Evolutionary conservation across 1,140 invertebrate species (phyloP).

Genomic region (Formica exsecta): DNA sequence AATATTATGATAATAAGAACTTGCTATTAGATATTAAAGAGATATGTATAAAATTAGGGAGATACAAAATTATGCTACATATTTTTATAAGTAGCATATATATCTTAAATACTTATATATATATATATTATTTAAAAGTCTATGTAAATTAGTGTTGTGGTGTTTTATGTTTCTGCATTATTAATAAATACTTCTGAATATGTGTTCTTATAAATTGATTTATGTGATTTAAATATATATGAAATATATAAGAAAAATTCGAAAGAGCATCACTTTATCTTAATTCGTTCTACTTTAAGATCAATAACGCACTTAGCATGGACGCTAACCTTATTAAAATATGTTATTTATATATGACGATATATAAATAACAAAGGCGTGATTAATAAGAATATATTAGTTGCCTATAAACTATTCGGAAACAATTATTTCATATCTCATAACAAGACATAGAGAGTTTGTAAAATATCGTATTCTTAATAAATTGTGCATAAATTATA

Average conservation of each 20-base stretch:
- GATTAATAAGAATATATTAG: conserved; percentile 46
- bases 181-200: conserved; percentile 15
- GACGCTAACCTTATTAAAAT: conserved; percentile 37
- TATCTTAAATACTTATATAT: background rate
- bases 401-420: conserved; percentile 24
- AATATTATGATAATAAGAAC: background rate
- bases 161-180: conserved; percentile 51
- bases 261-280: conserved; percentile 28
- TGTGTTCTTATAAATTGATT: background rate
- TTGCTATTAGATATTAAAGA: conserved; percentile 21
- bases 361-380: conserved; percentile 32
- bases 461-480: conserved; percentile 32
- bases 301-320: conserved; percentile 8
- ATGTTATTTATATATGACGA: conserved; percentile 30
- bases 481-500: conserved; percentile 39
- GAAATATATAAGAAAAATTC: conserved; percentile 38
- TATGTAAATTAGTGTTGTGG: conserved; percentile 15
- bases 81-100: conserved; percentile 20
- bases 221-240: background rate
- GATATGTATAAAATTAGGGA: conserved; percentile 7
- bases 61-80: conserved; percentile 2
- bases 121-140: conserved; percentile 23
- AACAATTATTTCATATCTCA: conserved; percentile 9
- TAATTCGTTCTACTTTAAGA: background rate
- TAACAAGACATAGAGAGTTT: conserved; percentile 50